Percentiles rank a stretch among this genome's conserved stretches.
phyloP scores from a whole-genome alignment of 2,888 invertebrate genomes.

The Dione vanillae region DNA sequence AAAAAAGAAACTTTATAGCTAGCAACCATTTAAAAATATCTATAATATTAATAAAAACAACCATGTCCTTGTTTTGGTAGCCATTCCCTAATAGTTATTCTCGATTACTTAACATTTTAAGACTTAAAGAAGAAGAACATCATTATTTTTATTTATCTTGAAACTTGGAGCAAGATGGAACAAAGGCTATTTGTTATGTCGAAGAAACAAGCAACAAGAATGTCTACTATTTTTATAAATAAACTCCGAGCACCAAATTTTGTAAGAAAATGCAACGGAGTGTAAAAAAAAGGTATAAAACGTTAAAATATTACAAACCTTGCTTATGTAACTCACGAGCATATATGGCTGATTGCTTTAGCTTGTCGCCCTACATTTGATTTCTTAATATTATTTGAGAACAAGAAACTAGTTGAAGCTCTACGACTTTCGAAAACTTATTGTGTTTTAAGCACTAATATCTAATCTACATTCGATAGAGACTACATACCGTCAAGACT shows the following conservation, averaged over 20 bases:
- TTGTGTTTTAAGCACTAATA: no score
- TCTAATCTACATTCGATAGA: neutral
- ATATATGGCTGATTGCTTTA: neutral
- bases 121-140: neutral
- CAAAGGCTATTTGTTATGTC: conserved; percentile 1
- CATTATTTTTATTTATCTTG: neutral
- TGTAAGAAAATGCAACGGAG: neutral
- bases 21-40: no score
- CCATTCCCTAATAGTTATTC: neutral
- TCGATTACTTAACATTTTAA: neutral
- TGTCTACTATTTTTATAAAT: neutral
- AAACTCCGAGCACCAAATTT: neutral
- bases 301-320: conserved; percentile 1
- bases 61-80: no score
- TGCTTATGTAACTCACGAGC: no score
- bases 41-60: no score
- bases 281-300: neutral
- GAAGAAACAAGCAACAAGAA: conserved; percentile 4
- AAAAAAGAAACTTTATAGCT: no score
- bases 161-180: neutral
- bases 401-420: neutral
- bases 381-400: neutral
- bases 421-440: neutral
- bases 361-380: neutral
- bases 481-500: no score